phyloP scores from a whole-genome alignment of 1,140 invertebrate species.

The Nasonia giraulti region DNA sequence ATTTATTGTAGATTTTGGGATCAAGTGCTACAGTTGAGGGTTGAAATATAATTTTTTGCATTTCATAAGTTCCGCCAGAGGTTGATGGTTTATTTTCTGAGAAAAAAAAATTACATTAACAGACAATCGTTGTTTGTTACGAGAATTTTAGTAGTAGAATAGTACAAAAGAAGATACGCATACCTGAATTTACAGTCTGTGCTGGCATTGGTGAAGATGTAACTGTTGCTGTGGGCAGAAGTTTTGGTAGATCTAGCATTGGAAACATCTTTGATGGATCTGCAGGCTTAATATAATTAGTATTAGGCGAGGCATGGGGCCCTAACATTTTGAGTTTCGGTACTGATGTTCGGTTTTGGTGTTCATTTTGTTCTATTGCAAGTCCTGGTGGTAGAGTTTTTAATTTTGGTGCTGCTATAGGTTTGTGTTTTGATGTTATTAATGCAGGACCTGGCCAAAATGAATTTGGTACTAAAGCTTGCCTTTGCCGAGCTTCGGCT shows the following conservation, averaged over 20 bases:
- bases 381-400: too few species aligned
- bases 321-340: too few species aligned
- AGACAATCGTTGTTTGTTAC: background rate
- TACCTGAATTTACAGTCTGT: too few species aligned
- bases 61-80: background rate
- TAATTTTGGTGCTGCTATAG: background rate
- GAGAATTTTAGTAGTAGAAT: background rate
- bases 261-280: too few species aligned
- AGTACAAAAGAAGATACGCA: too few species aligned
- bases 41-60: background rate
- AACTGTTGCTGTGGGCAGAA: too few species aligned
- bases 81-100: background rate
- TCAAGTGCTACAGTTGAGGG: background rate
- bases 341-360: too few species aligned
- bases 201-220: too few species aligned
- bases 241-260: too few species aligned
- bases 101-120: background rate
- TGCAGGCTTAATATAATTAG: too few species aligned
- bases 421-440: background rate
- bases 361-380: too few species aligned
- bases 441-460: background rate
- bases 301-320: too few species aligned
- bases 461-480: background rate
- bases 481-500: background rate
- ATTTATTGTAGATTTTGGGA: constrained; percentile 52